These are phyloP conservation scores for Phaonia tiefii DNA, from an alignment of 2,888 invertebrate genomes.

Conservation along the genomic window DNA sequence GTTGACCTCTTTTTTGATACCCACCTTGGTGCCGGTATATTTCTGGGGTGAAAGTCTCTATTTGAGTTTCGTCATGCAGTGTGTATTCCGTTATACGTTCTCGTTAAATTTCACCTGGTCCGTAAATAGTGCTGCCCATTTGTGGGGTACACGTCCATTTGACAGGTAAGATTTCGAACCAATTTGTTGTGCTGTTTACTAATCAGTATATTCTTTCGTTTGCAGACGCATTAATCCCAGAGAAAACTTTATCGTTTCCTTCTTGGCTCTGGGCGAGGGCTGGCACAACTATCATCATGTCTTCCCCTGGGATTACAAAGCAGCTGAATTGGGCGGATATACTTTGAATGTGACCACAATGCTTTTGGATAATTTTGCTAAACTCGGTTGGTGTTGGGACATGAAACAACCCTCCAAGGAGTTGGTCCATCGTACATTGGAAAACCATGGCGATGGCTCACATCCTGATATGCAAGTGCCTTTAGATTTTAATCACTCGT, in stretches of 20 bases:
- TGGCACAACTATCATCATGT: conserved; percentile 98
- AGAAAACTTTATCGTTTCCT: conserved; percentile 88
- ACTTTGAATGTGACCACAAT: conserved; percentile 86
- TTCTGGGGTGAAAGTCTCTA: conserved; percentile 87
- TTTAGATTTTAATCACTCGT: conserved; percentile 73
- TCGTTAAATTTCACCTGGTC: conserved; percentile 93
- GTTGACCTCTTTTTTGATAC: conserved; percentile 86
- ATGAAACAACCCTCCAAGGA: conserved; percentile 85
- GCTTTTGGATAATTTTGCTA: conserved; percentile 86
- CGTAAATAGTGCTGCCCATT: conserved; percentile 93
- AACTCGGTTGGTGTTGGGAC: conserved; percentile 89
- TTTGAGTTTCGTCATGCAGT: conserved; percentile 85
- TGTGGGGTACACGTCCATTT: conserved; percentile 87
- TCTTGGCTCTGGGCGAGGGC: conserved; percentile 90
- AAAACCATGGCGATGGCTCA: conserved; percentile 80
- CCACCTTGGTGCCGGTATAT: conserved; percentile 86
- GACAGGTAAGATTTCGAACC: conserved; percentile 85
- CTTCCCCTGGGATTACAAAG: conserved; percentile 96
- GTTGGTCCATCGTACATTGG: conserved; percentile 83
- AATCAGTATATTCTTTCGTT: background rate
- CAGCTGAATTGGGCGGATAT: conserved; percentile 89
- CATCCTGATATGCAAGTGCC: conserved; percentile 70
- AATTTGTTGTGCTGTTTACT: conserved; percentile 14
- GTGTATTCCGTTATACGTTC: conserved; percentile 86
- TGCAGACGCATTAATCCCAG: conserved; percentile 88